A percentile compares a stretch with the other conserved stretches of the same genome.
Evolutionary conservation across 1,140 invertebrate species (phyloP).

Genomic region (Brachionus rotundiformis): DNA sequence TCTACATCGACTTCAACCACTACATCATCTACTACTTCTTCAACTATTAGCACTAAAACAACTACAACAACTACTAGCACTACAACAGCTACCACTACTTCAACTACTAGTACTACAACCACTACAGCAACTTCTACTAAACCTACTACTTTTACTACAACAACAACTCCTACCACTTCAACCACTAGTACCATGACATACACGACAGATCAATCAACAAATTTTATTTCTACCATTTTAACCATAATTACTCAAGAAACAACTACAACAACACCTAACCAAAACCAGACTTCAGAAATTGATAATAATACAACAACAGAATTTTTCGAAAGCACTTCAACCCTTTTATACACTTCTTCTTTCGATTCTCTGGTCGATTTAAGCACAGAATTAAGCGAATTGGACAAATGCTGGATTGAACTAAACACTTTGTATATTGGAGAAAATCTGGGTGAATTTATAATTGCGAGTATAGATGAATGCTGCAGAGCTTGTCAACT

Average conservation of each 20-base stretch:
- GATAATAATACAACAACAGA: background rate
- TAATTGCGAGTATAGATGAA: background rate
- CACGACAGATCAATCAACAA: background rate
- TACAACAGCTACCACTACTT: conserved; percentile 52
- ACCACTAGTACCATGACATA: conserved; percentile 29
- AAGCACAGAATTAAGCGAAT: background rate
- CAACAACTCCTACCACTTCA: conserved; percentile 52
- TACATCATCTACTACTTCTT: conserved; percentile 42
- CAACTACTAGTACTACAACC: conserved; percentile 28
- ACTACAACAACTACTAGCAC: conserved; percentile 53
- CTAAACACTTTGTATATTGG: conserved; percentile 21
- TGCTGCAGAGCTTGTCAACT: conserved; percentile 9
- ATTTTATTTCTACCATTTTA: background rate
- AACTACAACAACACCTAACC: background rate
- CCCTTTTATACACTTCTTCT: background rate
- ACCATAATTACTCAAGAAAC: background rate
- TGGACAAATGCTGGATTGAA: conserved; percentile 23
- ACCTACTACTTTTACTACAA: conserved; percentile 52
- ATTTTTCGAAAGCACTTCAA: background rate
- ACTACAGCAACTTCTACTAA: conserved; percentile 24
- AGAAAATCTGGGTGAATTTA: background rate
- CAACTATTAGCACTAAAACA: conserved; percentile 49
- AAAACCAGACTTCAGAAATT: background rate
- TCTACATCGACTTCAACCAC: conserved; percentile 53
- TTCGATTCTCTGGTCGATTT: conserved; percentile 29